These are phyloP conservation scores for Silurus glanis DNA, from an alignment of 2,113 vertebrate species.

Conservation along the genomic window DNA sequence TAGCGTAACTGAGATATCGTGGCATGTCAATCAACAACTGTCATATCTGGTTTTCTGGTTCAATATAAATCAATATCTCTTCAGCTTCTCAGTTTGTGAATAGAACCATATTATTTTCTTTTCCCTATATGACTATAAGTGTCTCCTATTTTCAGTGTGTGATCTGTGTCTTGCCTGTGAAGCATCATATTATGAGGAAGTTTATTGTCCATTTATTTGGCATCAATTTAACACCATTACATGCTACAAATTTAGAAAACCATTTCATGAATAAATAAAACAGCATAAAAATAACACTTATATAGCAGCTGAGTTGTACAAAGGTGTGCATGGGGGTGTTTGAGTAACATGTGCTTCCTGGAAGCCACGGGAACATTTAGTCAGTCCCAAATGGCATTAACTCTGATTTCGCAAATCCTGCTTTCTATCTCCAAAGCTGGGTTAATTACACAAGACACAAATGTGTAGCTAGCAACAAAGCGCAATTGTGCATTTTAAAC, in stretches of 20 bases:
- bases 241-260: neutral
- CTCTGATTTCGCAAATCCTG: conserved; percentile 36
- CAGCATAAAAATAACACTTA: neutral
- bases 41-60: neutral
- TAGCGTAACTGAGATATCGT: neutral
- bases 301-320: conserved; percentile 1
- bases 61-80: neutral
- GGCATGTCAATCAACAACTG: conserved; percentile 7
- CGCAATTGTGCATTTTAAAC: neutral
- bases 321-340: neutral
- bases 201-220: neutral
- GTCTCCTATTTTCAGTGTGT: neutral
- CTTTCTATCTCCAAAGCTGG: conserved; percentile 39
- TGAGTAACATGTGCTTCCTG: conserved; percentile 8
- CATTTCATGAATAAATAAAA: conserved; percentile 9
- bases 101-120: neutral
- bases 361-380: conserved; percentile 24
- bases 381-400: conserved; percentile 43
- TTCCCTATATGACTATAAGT: neutral
- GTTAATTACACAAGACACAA: conserved; percentile 43
- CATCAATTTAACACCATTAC: neutral
- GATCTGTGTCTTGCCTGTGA: conserved; percentile 1
- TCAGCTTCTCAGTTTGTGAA: neutral
- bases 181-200: neutral
- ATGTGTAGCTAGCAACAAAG: conserved; percentile 19